Percentiles rank a stretch among this genome's conserved stretches.
phyloP scores from a whole-genome alignment of 2,113 vertebrate species.

The Muntiacus muntjak region DNA sequence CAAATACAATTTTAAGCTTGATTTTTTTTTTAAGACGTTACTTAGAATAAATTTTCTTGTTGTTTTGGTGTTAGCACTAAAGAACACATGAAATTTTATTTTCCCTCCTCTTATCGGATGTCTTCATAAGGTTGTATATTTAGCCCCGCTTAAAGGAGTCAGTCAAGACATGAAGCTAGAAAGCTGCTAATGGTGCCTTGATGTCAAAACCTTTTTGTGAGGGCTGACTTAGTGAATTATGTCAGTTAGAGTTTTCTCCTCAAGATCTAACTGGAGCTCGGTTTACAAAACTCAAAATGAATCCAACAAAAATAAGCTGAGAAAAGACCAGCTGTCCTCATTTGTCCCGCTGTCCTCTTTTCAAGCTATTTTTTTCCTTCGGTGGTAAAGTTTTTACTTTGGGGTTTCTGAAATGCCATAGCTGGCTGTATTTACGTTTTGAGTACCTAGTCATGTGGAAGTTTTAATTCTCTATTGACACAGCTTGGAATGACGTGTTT shows the following conservation, averaged over 20 bases:
- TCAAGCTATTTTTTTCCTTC: constrained; percentile 71
- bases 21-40: not conserved
- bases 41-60: not conserved
- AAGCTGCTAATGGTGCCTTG: constrained; percentile 75
- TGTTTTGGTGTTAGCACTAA: not conserved
- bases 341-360: constrained; percentile 80
- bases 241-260: constrained; percentile 82
- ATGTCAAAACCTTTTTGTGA: constrained; percentile 79
- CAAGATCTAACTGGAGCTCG: constrained; percentile 80
- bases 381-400: constrained; percentile 72
- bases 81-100: not conserved
- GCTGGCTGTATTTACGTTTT: constrained; percentile 59
- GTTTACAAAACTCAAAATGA: constrained; percentile 83
- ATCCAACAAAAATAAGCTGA: constrained; percentile 85
- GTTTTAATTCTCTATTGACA: constrained; percentile 70
- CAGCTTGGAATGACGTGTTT: constrained; percentile 59
- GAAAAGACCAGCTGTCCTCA: constrained; percentile 83
- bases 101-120: not conserved
- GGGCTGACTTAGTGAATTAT: constrained; percentile 80
- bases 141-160: constrained; percentile 55
- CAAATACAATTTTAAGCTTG: not conserved
- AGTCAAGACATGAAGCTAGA: constrained; percentile 71
- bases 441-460: constrained; percentile 71
- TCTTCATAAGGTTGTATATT: constrained; percentile 44
- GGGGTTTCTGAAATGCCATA: constrained; percentile 65